These are phyloP conservation scores for Marcusenius ussheri DNA, from an alignment of 2,113 vertebrate species.

Conservation along the genomic window DNA sequence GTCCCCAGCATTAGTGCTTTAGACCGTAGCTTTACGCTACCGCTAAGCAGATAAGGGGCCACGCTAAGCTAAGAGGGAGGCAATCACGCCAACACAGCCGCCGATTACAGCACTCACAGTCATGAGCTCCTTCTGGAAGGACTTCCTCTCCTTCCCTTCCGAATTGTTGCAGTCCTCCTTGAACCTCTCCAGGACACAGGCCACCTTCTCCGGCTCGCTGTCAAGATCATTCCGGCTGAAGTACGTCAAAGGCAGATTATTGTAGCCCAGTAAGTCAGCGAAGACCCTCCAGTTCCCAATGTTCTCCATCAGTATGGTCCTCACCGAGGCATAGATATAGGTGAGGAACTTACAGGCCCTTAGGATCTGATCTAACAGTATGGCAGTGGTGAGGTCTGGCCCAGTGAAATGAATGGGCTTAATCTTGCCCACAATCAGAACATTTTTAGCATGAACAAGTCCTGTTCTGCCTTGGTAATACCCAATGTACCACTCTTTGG, in stretches of 20 bases:
- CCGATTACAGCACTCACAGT: constrained; percentile 62
- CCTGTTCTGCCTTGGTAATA: constrained; percentile 87
- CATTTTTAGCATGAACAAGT: constrained; percentile 85
- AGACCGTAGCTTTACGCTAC: constrained; percentile 26
- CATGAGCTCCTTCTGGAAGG: constrained; percentile 95
- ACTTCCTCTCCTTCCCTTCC: constrained; percentile 81
- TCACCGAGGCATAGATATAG: constrained; percentile 90
- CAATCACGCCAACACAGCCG: not conserved
- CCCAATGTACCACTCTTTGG: constrained; percentile 94
- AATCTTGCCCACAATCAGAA: constrained; percentile 77
- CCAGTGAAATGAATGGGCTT: constrained; percentile 73
- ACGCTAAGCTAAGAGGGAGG: not conserved
- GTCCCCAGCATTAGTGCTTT: constrained; percentile 35
- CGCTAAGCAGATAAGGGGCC: constrained; percentile 15
- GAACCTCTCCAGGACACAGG: constrained; percentile 83
- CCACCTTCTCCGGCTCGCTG: constrained; percentile 84
- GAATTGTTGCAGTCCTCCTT: constrained; percentile 90
- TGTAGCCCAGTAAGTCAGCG: constrained; percentile 80
- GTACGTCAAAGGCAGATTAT: constrained; percentile 69
- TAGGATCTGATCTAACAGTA: constrained; percentile 83
- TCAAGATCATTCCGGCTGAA: constrained; percentile 85
- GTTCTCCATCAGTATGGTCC: constrained; percentile 92
- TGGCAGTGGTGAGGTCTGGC: constrained; percentile 76
- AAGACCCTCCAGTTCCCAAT: constrained; percentile 86
- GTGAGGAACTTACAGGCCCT: constrained; percentile 92